phyloP scores from a whole-genome alignment of 2,888 invertebrate genomes.

The Dione juno region DNA sequence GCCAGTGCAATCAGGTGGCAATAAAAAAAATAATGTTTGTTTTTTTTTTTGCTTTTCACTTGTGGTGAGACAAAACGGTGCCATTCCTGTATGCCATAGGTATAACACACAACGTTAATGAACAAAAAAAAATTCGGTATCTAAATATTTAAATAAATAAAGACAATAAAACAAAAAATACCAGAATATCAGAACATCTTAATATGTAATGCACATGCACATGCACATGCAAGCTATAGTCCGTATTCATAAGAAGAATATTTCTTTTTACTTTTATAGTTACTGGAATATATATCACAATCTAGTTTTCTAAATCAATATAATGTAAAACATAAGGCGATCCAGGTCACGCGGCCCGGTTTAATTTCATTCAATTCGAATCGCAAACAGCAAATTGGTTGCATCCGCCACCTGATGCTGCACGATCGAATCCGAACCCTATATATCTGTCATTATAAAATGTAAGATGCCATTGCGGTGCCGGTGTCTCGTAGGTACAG shows the following conservation, averaged over 20 bases:
- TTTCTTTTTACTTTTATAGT: background rate
- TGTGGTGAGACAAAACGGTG: background rate
- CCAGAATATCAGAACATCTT: too few relatives aligned
- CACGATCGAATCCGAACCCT: constrained; percentile 16
- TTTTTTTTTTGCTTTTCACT: background rate
- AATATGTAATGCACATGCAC: too few relatives aligned
- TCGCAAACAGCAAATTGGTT: constrained; percentile 22
- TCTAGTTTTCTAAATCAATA: background rate
- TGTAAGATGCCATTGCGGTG: background rate
- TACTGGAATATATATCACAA: background rate
- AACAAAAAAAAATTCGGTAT: too few relatives aligned
- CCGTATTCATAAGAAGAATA: too few relatives aligned
- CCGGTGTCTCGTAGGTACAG: background rate
- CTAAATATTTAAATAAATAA: too few relatives aligned
- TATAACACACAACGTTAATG: background rate
- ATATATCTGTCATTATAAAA: constrained; percentile 7
- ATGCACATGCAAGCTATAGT: too few relatives aligned
- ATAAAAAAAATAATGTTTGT: background rate
- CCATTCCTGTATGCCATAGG: background rate
- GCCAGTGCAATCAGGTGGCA: too few relatives aligned
- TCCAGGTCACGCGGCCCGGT: constrained; percentile 17
- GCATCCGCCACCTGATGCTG: constrained; percentile 25
- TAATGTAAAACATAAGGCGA: constrained; percentile 12
- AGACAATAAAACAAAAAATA: too few relatives aligned
- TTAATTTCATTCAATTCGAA: constrained; percentile 26